A percentile compares a stretch with the other conserved stretches of the same genome.
phyloP scores from a whole-genome alignment of 1,140 invertebrate genomes.

The Phortica variegata region DNA sequence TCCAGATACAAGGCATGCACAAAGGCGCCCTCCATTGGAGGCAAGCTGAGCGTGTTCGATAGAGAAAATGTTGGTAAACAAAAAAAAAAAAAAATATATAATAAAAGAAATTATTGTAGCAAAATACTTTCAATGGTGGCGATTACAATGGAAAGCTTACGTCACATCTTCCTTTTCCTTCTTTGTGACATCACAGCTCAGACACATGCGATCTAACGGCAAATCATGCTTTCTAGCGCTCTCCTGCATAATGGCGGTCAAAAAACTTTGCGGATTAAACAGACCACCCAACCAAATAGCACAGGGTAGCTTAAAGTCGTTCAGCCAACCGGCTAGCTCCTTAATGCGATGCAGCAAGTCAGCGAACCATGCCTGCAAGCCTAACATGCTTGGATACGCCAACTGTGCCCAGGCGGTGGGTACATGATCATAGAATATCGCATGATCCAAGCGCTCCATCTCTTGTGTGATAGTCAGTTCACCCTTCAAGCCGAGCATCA shows the following conservation, averaged over 20 bases:
- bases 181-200: slow-evolving; percentile 95
- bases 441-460: slow-evolving; percentile 87
- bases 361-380: slow-evolving; percentile 82
- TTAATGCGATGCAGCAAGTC: slow-evolving; percentile 82
- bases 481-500: slow-evolving; percentile 88
- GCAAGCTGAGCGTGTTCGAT: too few relatives aligned
- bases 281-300: slow-evolving; percentile 92
- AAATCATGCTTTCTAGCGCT: slow-evolving; percentile 95
- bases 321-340: slow-evolving; percentile 78
- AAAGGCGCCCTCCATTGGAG: slow-evolving; percentile 89
- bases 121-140: background rate
- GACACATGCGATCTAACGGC: slow-evolving; percentile 93
- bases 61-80: slow-evolving; percentile 7
- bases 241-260: slow-evolving; percentile 97
- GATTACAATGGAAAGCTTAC: slow-evolving; percentile 51
- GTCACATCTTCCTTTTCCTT: slow-evolving; percentile 82
- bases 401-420: slow-evolving; percentile 79
- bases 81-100: background rate
- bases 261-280: slow-evolving; percentile 95
- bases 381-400: slow-evolving; percentile 86
- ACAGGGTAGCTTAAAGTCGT: slow-evolving; percentile 78
- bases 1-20: slow-evolving; percentile 91
- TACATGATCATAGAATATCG: slow-evolving; percentile 84
- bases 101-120: background rate
- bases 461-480: slow-evolving; percentile 90